Conservation (phyloP, 1,140 invertebrate species). For the Melitaea cinxia region DNA sequence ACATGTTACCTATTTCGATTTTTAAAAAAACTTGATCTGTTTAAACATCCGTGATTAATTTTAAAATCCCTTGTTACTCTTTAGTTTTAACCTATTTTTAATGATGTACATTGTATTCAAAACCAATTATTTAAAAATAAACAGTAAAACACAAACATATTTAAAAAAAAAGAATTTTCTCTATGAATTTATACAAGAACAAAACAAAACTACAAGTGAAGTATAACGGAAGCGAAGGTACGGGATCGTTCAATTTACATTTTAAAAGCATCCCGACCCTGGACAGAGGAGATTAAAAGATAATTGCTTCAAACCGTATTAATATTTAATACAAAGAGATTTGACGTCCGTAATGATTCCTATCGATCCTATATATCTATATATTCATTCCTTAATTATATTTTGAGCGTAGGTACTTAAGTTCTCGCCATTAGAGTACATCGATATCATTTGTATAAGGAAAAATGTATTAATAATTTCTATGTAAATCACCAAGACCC, state of each 20-base stretch:
- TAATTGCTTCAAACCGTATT: constrained; percentile 52
- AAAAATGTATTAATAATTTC: constrained; percentile 27
- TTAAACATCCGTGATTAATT: no score
- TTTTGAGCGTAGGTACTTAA: constrained; percentile 29
- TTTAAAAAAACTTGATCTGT: no score
- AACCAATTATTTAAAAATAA: not conserved
- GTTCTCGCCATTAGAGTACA: no score
- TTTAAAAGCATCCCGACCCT: constrained; percentile 41
- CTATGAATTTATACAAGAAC: not conserved
- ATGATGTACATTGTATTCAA: not conserved
- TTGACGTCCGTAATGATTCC: constrained; percentile 47
- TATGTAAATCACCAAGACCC: constrained; percentile 42
- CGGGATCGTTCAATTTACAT: constrained; percentile 47
- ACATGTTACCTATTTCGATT: no score
- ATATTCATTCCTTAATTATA: constrained; percentile 52
- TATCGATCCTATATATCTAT: constrained; percentile 28
- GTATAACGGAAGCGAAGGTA: constrained; percentile 32
- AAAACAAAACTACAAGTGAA: constrained; percentile 20
- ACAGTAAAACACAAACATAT: no score
- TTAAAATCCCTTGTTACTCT: no score
- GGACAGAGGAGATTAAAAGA: constrained; percentile 48
- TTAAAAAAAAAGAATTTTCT: not conserved
- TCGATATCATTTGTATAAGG: constrained; percentile 21
- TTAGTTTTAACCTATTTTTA: no score
- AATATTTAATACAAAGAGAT: constrained; percentile 53